phyloP scores from a whole-genome alignment of 2,797 vertebrate species.

The Gymnocypris eckloni region DNA sequence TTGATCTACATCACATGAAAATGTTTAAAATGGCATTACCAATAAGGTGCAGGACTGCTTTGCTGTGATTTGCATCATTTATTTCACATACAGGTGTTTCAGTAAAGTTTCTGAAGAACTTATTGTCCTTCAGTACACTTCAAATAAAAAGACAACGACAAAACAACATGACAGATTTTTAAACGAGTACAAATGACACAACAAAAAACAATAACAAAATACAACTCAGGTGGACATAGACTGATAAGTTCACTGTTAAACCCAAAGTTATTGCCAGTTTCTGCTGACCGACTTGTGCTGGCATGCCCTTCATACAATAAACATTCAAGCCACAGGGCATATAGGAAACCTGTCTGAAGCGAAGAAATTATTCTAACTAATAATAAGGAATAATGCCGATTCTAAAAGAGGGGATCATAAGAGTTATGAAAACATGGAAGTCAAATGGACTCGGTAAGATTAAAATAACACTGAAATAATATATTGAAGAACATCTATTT shows the following conservation, averaged over 20 bases:
- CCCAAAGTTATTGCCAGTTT: slow-evolving; percentile 51
- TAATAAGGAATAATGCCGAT: slow-evolving; percentile 21
- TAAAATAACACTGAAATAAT: slow-evolving; percentile 54
- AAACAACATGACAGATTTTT: slow-evolving; percentile 62
- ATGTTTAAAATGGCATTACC: background rate
- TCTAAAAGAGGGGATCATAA: slow-evolving; percentile 40
- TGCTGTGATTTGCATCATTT: slow-evolving; percentile 69
- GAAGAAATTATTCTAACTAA: slow-evolving; percentile 31
- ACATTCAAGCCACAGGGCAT: slow-evolving; percentile 54
- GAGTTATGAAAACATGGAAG: slow-evolving; percentile 45
- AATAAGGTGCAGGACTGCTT: background rate
- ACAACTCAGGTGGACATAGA: slow-evolving; percentile 59
- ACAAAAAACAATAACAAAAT: slow-evolving; percentile 63
- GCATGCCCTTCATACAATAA: slow-evolving; percentile 42
- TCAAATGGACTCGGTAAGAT: slow-evolving; percentile 32
- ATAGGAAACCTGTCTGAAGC: slow-evolving; percentile 22
- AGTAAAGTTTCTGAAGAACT: slow-evolving; percentile 66
- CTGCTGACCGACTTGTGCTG: slow-evolving; percentile 44
- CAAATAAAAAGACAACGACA: slow-evolving; percentile 65
- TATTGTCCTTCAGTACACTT: slow-evolving; percentile 66
- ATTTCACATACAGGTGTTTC: slow-evolving; percentile 77
- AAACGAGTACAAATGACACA: slow-evolving; percentile 60
- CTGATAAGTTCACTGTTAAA: slow-evolving; percentile 51
- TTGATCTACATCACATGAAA: background rate
- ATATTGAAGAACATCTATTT: slow-evolving; percentile 37